These are phyloP conservation scores for Eilema sororculum DNA, from an alignment of 2,888 invertebrate species.

Conservation along the genomic window DNA sequence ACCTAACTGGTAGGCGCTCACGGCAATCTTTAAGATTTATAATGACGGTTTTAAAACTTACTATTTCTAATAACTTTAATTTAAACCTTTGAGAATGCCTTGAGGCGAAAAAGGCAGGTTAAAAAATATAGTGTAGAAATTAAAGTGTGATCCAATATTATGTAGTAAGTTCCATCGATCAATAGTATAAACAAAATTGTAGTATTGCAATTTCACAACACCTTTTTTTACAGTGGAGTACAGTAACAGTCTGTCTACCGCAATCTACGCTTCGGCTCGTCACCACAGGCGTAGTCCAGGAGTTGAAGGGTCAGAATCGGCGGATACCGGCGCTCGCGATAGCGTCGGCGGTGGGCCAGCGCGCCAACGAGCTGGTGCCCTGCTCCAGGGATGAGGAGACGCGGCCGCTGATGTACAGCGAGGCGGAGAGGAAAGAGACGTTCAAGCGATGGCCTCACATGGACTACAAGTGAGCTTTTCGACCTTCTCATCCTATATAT, in stretches of 20 bases:
- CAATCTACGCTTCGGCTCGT: slow-evolving; percentile 93
- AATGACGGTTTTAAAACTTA: too few relatives aligned
- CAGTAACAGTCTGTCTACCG: slow-evolving; percentile 93
- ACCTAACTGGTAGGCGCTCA: too few relatives aligned
- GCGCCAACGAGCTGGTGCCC: slow-evolving; percentile 92
- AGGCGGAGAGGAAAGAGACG: slow-evolving; percentile 95
- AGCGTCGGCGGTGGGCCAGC: slow-evolving; percentile 95
- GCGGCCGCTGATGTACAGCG: slow-evolving; percentile 93
- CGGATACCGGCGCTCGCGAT: slow-evolving; percentile 95
- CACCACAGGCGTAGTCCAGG: slow-evolving; percentile 92
- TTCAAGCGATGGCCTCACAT: slow-evolving; percentile 98
- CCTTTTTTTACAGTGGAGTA: slow-evolving; percentile 92
- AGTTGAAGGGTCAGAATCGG: slow-evolving; percentile 93
- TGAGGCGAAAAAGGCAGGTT: too few relatives aligned
- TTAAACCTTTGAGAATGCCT: too few relatives aligned
- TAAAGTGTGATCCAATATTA: too few relatives aligned
- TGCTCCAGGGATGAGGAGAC: slow-evolving; percentile 83
- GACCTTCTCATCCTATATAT: too few relatives aligned
- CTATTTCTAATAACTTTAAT: too few relatives aligned
- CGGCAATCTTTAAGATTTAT: too few relatives aligned
- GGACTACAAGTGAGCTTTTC: slow-evolving; percentile 94
- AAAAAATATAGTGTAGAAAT: too few relatives aligned
- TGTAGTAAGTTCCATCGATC: too few relatives aligned
- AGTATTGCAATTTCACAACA: background rate
- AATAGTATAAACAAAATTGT: too few relatives aligned